A percentile compares a stretch with the other conserved stretches of the same genome.
Evolutionary conservation across 2,797 vertebrate genomes (phyloP).

Genomic region (Enteromius paludinosus): DNA sequence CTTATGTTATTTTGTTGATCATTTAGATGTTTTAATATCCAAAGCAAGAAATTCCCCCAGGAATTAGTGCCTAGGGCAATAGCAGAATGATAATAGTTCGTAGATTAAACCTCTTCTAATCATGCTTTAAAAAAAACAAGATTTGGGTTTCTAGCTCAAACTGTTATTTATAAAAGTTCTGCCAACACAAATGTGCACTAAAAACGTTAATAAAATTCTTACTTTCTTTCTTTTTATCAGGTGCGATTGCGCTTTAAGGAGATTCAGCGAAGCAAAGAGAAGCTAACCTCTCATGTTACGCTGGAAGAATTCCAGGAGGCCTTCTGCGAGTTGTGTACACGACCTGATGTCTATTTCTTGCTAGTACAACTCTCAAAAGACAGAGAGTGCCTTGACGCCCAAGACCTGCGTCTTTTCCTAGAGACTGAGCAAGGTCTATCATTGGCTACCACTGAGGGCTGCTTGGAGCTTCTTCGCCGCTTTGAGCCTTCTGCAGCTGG

Average conservation of each 20-base stretch:
- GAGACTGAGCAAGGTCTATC: slow-evolving; percentile 95
- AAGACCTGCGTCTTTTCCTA: slow-evolving; percentile 94
- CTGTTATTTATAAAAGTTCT: neutral
- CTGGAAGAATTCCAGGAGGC: slow-evolving; percentile 96
- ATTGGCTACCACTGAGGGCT: slow-evolving; percentile 89
- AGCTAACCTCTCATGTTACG: slow-evolving; percentile 93
- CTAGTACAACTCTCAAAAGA: slow-evolving; percentile 97
- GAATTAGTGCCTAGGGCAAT: neutral
- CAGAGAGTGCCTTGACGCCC: slow-evolving; percentile 92
- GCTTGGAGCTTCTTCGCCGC: slow-evolving; percentile 88
- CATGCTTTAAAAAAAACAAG: neutral
- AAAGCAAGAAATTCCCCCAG: slow-evolving; percentile 5
- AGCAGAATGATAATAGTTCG: neutral
- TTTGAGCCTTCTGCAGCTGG: slow-evolving; percentile 91
- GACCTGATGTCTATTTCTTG: slow-evolving; percentile 95
- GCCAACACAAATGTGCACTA: neutral
- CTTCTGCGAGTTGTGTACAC: slow-evolving; percentile 93
- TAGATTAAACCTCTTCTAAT: neutral
- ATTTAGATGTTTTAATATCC: neutral
- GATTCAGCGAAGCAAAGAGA: slow-evolving; percentile 96
- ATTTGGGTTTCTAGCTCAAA: neutral
- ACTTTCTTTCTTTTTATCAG: slow-evolving; percentile 59
- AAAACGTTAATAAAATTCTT: neutral
- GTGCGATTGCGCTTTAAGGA: slow-evolving; percentile 94
- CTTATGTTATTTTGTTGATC: neutral